Evolutionary conservation across 2,888 invertebrate genomes (phyloP), one percentile per base, ranked within the genome.

Genomic region (Rotaria macrura): DNA sequence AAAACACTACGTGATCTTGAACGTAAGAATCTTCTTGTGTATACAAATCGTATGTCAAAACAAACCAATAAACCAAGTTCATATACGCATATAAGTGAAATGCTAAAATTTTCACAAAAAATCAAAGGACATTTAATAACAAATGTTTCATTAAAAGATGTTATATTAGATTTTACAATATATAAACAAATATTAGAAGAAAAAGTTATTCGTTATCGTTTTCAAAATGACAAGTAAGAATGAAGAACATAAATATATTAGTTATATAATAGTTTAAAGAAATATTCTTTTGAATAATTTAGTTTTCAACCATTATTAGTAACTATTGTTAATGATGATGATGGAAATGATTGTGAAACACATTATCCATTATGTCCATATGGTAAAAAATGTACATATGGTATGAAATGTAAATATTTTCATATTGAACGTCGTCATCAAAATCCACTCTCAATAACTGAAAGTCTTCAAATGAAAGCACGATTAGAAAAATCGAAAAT

Each of bases 391-490:
- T 97, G 97, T 90, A 97, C 97, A 0, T 97, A 97, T 90, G 97
- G 97, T 0, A 96, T 95, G 91, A 97, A 97, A 91, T 97, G 97
- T 91, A 97, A 97, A 92, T 97, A 95, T 90, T 94, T 95, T 88
- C 96, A 97, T 91, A 96, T 96, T 3, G 96, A 96, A 90, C 92
- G 96, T 87, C 95, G 95, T 23, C 52, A 4, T 94, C 84, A 74
- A 79, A 79, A 43, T 79, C 43, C n/a, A 43, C 20, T 79, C 23
- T 79, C 79, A n/a, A n/a, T 79, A 12, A 43, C 43, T 25, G 43
- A 79, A 43, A 79, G 43, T 79, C 43, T 79, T 43, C 40, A 43
- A 79, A 79, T 79, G 79, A 79, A 79, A 43, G 79, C 79, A 79
- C n/a, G 79, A 12, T n/a, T 43, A 40, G 79, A 79, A 79, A 79